Conservation (phyloP, 2,113 vertebrate species). For the Paradoxurus hermaphroditus region DNA sequence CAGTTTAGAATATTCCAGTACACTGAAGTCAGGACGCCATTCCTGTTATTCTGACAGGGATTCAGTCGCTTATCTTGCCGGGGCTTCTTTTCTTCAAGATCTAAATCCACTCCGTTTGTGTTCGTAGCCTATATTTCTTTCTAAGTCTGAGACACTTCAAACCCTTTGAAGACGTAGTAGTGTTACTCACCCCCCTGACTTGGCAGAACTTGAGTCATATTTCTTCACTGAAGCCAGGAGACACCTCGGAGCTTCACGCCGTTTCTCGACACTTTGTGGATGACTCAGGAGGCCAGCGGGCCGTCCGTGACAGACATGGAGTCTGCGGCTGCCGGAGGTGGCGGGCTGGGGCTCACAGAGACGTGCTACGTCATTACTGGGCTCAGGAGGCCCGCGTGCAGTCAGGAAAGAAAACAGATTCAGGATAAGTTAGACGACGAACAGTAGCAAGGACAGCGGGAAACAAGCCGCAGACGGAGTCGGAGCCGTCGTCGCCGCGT, state of each 20-base stretch:
- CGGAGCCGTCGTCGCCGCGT: rapidly evolving
- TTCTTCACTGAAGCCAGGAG: neutral
- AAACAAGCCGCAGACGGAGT: neutral
- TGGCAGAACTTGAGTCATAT: neutral
- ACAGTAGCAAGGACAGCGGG: neutral
- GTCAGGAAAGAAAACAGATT: neutral
- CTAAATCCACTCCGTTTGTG: neutral
- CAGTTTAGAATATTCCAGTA: neutral
- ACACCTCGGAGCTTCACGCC: neutral
- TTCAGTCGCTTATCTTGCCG: neutral
- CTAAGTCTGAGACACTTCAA: neutral
- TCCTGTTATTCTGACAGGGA: neutral
- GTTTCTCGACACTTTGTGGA: neutral
- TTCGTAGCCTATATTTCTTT: neutral
- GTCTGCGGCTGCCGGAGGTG: neutral
- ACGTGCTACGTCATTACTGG: rapidly evolving
- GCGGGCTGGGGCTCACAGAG: no score
- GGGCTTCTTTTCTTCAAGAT: neutral
- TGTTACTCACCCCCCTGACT: no score
- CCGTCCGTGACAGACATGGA: no score
- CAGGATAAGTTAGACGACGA: neutral
- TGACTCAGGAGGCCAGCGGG: neutral
- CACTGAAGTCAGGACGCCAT: no score
- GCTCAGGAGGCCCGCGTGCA: neutral
- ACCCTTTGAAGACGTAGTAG: neutral